Conservation (phyloP, 2,797 vertebrate species). For the Apogon hyalosoma region DNA sequence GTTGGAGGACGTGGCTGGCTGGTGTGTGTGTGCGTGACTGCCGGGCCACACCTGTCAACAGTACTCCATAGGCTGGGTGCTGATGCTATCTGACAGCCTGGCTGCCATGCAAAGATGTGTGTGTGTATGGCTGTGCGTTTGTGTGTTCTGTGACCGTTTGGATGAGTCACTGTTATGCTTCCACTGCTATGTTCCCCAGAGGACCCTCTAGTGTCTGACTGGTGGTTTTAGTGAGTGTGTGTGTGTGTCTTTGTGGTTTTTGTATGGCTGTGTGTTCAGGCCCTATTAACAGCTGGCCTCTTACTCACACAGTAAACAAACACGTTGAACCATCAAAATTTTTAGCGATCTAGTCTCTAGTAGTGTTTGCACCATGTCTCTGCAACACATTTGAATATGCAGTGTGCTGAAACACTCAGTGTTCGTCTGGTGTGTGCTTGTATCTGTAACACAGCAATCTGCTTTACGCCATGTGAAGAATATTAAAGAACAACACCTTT, state of each 20-base stretch:
- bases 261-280: slow-evolving; percentile 62
- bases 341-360: slow-evolving; percentile 57
- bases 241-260: slow-evolving; percentile 40
- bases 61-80: slow-evolving; percentile 63
- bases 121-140: slow-evolving; percentile 39
- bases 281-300: slow-evolving; percentile 77
- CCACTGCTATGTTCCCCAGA: slow-evolving; percentile 73
- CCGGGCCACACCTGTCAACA: slow-evolving; percentile 83
- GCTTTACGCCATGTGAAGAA: slow-evolving; percentile 35
- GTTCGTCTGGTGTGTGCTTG: slow-evolving; percentile 33
- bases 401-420: slow-evolving; percentile 35
- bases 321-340: slow-evolving; percentile 65
- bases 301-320: slow-evolving; percentile 79
- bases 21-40: slow-evolving; percentile 75
- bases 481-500: slow-evolving; percentile 41
- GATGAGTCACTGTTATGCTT: slow-evolving; percentile 83
- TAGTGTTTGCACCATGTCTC: slow-evolving; percentile 49
- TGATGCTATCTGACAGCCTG: slow-evolving; percentile 80
- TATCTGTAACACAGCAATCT: slow-evolving; percentile 40
- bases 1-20: slow-evolving; percentile 64
- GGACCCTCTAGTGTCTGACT: slow-evolving; percentile 76
- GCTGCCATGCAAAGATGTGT: slow-evolving; percentile 62
- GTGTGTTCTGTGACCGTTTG: slow-evolving; percentile 70
- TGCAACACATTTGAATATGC: slow-evolving; percentile 52
- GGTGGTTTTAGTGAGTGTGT: slow-evolving; percentile 63